Evolutionary conservation across 2,113 vertebrate genomes (phyloP), one percentile per base, ranked within the genome.

Genomic region (Misgurnus mizolepis): DNA sequence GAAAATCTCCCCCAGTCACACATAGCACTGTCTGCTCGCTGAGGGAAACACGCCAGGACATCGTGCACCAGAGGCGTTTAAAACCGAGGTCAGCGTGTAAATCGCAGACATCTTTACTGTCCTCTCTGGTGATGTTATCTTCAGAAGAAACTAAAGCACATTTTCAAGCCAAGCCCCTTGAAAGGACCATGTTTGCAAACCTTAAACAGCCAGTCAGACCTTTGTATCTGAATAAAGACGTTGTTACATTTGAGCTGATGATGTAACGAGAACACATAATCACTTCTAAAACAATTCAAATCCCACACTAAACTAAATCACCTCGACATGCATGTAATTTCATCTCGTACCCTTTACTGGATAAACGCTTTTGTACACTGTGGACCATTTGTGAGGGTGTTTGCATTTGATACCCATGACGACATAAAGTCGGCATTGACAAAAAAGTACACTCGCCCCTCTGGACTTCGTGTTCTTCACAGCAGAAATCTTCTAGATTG

Each of bases 381-480:
- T 34, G 27, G 27, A 34, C 27, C 27, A 41, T 65, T 6, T 76
- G 58, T 64, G 15, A 64, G 53, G 67, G 76, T 68, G 65, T 68
- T 58, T 69, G 67, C 47, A 64, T 18, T 62, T 49, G 18, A 41
- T 40, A 47, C 45, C 49, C 60, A 55, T 39, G 7, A 14, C 62
- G 69, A 89, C 85, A 88, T 84, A 82, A 85, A 68, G 90, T 86
- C 78, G 17, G 55, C 50, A 14, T 11, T 10, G 11, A 50, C 11
- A 50, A 12, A 12, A 50, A 50, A 82, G 80, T 81, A 67, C 77
- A 67, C 87, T 78, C 41, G 77, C 73, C 86, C 84, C 81, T 72
- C 84, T 64, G 88, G 74, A 87, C 85, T 82, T 66, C 58, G 73
- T 87, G 85, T 89, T 79, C 87, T 86, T 88, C 83, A 88, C 82